phyloP scores from a whole-genome alignment of 2,797 vertebrate genomes.

The Hippocampus kuda region DNA sequence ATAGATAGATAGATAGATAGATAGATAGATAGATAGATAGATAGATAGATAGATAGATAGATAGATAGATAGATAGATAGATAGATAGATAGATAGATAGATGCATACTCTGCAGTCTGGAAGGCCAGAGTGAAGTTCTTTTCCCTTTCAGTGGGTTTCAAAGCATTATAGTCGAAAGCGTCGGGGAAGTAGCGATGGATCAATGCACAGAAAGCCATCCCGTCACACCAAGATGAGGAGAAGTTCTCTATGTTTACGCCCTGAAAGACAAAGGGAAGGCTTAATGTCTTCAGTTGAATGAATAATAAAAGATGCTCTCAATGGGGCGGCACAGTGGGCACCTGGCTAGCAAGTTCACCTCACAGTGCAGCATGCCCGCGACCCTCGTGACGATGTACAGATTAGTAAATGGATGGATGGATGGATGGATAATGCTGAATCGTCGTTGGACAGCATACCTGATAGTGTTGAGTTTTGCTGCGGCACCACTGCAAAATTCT shows the following conservation, averaged over 20 bases:
- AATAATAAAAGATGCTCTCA: not conserved
- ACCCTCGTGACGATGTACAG: too few species aligned
- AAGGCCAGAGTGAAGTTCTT: slow-evolving; percentile 95
- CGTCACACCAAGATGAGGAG: slow-evolving; percentile 93
- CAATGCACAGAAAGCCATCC: slow-evolving; percentile 93
- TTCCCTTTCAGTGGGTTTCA: slow-evolving; percentile 77
- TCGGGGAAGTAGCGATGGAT: slow-evolving; percentile 94
- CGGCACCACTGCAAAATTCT: slow-evolving; percentile 95
- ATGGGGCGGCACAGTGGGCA: too few species aligned
- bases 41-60: too few species aligned
- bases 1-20: too few species aligned
- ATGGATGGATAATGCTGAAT: not conserved
- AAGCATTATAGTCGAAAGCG: slow-evolving; percentile 83
- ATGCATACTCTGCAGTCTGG: slow-evolving; percentile 82
- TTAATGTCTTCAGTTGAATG: too few species aligned
- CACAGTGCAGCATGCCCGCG: too few species aligned
- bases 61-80: not conserved
- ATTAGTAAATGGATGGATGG: too few species aligned
- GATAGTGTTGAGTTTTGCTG: slow-evolving; percentile 85
- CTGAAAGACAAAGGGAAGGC: slow-evolving; percentile 51
- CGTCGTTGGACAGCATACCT: slow-evolving; percentile 61
- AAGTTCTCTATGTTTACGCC: slow-evolving; percentile 93
- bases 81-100: not conserved
- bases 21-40: too few species aligned
- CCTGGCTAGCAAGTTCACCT: too few species aligned